Evolutionary conservation across 1,140 invertebrate genomes (phyloP).

Genomic region (Habropoda laboriosa): DNA sequence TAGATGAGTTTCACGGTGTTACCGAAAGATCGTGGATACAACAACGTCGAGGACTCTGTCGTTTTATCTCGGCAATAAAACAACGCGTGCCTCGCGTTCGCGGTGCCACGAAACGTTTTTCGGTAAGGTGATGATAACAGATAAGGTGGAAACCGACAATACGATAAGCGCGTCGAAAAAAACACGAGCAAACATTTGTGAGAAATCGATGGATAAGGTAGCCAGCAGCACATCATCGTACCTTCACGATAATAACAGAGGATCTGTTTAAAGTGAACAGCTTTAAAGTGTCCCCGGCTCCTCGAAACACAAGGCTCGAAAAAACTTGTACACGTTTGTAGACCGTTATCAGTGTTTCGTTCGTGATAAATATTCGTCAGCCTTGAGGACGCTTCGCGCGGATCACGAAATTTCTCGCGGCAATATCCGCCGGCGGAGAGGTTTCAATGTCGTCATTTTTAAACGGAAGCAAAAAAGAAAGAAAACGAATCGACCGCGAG

Average conservation of each 20-base stretch:
- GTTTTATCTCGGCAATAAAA: background rate
- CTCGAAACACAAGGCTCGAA: background rate
- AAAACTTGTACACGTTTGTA: background rate
- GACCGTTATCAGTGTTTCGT: conserved; percentile 9
- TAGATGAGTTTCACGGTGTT: background rate
- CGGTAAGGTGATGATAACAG: background rate
- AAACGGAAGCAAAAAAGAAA: background rate
- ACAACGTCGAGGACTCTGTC: no score
- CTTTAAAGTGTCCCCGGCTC: background rate
- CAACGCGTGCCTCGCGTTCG: no score
- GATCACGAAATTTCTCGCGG: conserved; percentile 19
- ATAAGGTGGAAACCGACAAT: background rate
- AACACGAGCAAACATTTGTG: background rate
- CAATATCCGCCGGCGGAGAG: conserved; percentile 1
- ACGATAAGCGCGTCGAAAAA: background rate
- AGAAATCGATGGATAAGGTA: conserved; percentile 1
- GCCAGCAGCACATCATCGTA: no score
- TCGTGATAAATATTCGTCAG: conserved; percentile 2
- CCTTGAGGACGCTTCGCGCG: background rate
- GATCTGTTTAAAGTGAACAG: no score
- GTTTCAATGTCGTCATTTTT: background rate
- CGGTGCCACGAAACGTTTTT: background rate
- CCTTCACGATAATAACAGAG: background rate
- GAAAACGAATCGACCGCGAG: background rate
- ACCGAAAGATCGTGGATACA: background rate